Percentiles rank a stretch among this genome's conserved stretches.
Evolutionary conservation across 2,113 vertebrate species (phyloP).

Genomic region (Alouatta palliata): DNA sequence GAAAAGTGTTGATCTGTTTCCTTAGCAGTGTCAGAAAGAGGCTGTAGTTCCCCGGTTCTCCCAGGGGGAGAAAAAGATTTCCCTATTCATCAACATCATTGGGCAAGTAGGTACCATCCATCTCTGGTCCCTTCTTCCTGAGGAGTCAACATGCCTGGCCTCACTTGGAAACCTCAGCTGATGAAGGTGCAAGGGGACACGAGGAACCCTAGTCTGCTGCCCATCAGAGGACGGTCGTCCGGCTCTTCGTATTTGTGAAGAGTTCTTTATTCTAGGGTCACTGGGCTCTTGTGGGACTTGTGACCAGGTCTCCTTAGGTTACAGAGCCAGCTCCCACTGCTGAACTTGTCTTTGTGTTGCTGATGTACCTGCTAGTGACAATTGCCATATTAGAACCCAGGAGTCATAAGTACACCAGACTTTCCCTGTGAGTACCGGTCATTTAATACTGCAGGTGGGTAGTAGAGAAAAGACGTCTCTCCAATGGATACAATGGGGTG

Average conservation of each 20-base stretch:
- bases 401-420: background rate
- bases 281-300: background rate
- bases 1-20: constrained; percentile 5
- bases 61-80: background rate
- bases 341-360: background rate
- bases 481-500: background rate
- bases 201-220: background rate
- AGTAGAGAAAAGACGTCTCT: background rate
- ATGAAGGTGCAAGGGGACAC: background rate
- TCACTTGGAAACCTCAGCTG: background rate
- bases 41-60: background rate
- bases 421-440: background rate
- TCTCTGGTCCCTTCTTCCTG: background rate
- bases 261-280: background rate
- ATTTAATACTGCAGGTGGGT: background rate
- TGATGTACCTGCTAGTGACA: background rate
- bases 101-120: background rate
- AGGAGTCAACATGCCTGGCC: background rate
- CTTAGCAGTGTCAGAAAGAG: background rate
- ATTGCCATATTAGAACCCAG: background rate
- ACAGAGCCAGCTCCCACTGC: background rate
- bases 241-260: background rate
- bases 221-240: background rate
- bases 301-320: background rate
- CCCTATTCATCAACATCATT: background rate